Evolutionary conservation across 2,113 vertebrate species (phyloP).

Genomic region (Phodopus roborovskii): DNA sequence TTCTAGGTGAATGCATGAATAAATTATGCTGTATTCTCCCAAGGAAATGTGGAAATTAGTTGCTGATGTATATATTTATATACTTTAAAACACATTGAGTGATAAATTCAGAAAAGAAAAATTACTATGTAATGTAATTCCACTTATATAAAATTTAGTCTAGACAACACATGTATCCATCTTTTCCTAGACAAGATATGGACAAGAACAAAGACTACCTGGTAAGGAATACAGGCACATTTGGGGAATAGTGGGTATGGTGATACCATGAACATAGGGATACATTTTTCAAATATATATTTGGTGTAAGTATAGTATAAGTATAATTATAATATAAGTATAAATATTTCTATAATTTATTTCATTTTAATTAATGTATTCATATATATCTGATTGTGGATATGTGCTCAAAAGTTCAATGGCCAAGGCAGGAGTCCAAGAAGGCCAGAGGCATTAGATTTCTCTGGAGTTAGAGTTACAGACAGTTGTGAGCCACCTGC

Average conservation of each 20-base stretch:
- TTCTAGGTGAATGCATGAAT: background rate
- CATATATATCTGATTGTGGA: background rate
- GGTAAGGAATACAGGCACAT: background rate
- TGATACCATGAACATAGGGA: background rate
- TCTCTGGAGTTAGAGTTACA: background rate
- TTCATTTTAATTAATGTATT: background rate
- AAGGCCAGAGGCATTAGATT: background rate
- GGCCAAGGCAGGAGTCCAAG: background rate
- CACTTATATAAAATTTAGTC: background rate
- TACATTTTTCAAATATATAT: background rate
- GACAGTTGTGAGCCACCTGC: no score
- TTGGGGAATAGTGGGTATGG: background rate
- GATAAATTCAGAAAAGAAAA: background rate
- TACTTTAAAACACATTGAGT: background rate
- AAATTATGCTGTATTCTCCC: background rate
- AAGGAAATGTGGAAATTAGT: background rate
- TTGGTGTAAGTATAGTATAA: background rate
- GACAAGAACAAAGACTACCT: background rate
- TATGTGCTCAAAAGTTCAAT: background rate
- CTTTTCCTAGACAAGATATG: background rate
- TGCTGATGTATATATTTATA: background rate
- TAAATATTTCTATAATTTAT: background rate
- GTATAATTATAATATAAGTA: no score
- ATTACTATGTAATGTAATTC: background rate
- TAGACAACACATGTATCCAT: background rate